Conservation (phyloP, 1,140 invertebrate genomes). For the Drosophila ironensis region DNA sequence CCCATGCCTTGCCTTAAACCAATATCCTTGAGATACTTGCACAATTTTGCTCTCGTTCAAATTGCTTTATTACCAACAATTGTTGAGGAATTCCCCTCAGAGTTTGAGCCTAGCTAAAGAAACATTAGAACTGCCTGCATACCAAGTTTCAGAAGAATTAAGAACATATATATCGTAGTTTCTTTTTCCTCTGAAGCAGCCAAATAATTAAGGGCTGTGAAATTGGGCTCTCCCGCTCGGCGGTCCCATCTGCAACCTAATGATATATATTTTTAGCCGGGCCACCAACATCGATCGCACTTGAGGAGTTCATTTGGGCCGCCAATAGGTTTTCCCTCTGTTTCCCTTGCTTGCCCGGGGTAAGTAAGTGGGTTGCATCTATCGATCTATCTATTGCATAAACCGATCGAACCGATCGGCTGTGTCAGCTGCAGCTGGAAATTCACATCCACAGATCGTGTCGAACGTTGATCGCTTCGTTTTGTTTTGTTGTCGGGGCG, state of each 20-base stretch:
- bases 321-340: background rate
- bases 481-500: slow-evolving; percentile 11
- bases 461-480: slow-evolving; percentile 18
- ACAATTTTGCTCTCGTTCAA: background rate
- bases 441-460: slow-evolving; percentile 20
- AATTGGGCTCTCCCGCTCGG: too few species aligned
- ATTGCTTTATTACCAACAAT: background rate
- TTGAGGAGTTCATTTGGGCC: slow-evolving; percentile 1
- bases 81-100: too few species aligned
- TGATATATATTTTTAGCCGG: background rate
- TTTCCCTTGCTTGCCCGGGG: slow-evolving; percentile 1
- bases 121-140: background rate
- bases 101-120: too few species aligned
- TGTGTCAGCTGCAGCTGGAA: slow-evolving; percentile 41
- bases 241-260: too few species aligned
- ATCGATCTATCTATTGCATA: slow-evolving; percentile 40
- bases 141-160: too few species aligned
- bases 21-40: too few species aligned
- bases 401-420: too few species aligned
- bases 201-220: too few species aligned
- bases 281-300: background rate
- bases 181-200: too few species aligned
- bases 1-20: background rate
- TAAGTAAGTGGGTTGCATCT: slow-evolving; percentile 27
- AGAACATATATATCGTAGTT: too few species aligned